These are phyloP conservation scores for Pterostichus madidus DNA, from an alignment of 2,888 invertebrate genomes.

Conservation along the genomic window DNA sequence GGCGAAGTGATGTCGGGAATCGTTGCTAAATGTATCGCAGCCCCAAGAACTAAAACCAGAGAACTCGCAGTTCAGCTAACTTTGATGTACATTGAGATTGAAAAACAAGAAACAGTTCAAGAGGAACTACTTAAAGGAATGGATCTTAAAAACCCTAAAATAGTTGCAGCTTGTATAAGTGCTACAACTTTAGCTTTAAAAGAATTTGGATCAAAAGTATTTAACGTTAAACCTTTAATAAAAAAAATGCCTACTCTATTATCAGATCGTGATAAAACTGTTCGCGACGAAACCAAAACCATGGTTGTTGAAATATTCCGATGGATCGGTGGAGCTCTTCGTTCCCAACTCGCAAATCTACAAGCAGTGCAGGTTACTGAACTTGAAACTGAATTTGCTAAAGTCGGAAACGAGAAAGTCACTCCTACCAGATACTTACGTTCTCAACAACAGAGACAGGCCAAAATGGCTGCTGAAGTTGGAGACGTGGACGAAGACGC, in stretches of 20 bases:
- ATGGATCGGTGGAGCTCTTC: slow-evolving; percentile 91
- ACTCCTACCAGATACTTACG: slow-evolving; percentile 87
- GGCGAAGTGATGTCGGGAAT: slow-evolving; percentile 89
- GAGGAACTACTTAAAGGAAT: slow-evolving; percentile 96
- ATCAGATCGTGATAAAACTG: slow-evolving; percentile 94
- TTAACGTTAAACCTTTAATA: slow-evolving; percentile 91
- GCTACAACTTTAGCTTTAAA: slow-evolving; percentile 88
- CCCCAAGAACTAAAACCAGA: slow-evolving; percentile 93
- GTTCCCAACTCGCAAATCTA: slow-evolving; percentile 90
- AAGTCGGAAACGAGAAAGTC: slow-evolving; percentile 83
- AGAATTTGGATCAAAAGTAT: slow-evolving; percentile 95
- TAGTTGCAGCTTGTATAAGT: slow-evolving; percentile 90
- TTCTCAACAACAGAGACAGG: slow-evolving; percentile 88
- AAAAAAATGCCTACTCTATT: slow-evolving; percentile 92
- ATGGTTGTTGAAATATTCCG: slow-evolving; percentile 96
- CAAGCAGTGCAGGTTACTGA: slow-evolving; percentile 95
- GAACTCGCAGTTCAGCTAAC: slow-evolving; percentile 94
- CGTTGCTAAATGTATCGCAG: slow-evolving; percentile 94
- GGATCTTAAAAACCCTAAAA: slow-evolving; percentile 97
- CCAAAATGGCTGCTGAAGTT: slow-evolving; percentile 78
- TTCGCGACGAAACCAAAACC: slow-evolving; percentile 94
- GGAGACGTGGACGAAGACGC: slow-evolving; percentile 80
- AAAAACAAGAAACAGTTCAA: slow-evolving; percentile 92
- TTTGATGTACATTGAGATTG: slow-evolving; percentile 97
- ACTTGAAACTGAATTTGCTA: slow-evolving; percentile 92